Percentiles rank a stretch among this genome's conserved stretches.
These are phyloP conservation scores for Orchesellides sinensis DNA, from an alignment of 2,888 invertebrate genomes.

Conservation along the genomic window DNA sequence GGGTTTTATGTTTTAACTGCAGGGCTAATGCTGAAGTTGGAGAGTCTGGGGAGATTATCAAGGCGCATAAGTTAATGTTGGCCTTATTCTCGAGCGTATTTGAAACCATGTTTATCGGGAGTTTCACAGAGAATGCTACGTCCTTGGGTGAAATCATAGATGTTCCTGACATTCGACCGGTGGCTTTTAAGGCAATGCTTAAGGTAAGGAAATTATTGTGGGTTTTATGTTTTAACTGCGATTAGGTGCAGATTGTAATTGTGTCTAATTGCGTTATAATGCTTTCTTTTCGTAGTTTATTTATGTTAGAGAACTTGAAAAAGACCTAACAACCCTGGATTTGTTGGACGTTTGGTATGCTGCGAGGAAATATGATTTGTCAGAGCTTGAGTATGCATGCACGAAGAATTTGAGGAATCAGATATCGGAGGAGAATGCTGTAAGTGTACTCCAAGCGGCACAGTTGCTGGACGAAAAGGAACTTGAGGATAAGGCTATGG, in stretches of 20 bases:
- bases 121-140: constrained; percentile 31
- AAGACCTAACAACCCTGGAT: constrained; percentile 46
- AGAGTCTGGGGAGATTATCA: constrained; percentile 53
- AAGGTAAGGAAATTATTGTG: constrained; percentile 44
- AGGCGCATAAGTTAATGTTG: constrained; percentile 67
- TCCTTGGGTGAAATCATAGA: constrained; percentile 56
- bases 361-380: constrained; percentile 68
- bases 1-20: too few relatives aligned
- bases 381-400: constrained; percentile 60
- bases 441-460: constrained; percentile 69
- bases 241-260: neutral
- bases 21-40: constrained; percentile 16
- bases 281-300: constrained; percentile 56
- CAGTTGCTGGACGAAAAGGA: constrained; percentile 67
- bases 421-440: constrained; percentile 66
- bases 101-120: constrained; percentile 69
- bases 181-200: constrained; percentile 64
- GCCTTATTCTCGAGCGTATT: constrained; percentile 68
- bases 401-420: constrained; percentile 56
- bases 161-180: constrained; percentile 64
- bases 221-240: too few relatives aligned
- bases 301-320: constrained; percentile 64
- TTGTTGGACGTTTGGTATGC: constrained; percentile 56
- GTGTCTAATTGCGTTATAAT: neutral
- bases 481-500: constrained; percentile 54